Conservation (phyloP, 2,113 vertebrate species). For the Thalassarche chlororhynchos region DNA sequence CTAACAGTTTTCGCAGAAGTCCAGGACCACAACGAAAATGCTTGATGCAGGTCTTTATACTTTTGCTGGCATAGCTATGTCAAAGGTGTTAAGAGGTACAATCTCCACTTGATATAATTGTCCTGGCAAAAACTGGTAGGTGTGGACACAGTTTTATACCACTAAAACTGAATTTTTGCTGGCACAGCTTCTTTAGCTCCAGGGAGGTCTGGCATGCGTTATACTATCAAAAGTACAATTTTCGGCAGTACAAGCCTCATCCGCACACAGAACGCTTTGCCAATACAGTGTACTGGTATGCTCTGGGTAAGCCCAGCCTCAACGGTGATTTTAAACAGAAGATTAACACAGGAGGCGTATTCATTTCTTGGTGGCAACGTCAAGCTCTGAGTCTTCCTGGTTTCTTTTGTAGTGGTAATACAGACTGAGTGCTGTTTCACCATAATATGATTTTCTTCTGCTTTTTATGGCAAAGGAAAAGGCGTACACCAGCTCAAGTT, state of each 20-base stretch:
- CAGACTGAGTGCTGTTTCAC: neutral
- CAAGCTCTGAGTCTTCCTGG: neutral
- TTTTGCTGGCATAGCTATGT: neutral
- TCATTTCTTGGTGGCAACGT: neutral
- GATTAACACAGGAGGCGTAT: neutral
- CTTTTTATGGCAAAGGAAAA: neutral
- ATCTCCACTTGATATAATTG: neutral
- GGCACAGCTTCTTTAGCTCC: slow-evolving; percentile 25
- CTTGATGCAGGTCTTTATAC: neutral
- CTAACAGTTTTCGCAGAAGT: neutral
- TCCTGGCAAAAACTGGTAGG: slow-evolving; percentile 34
- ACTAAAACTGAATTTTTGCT: slow-evolving; percentile 39
- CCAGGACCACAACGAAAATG: neutral
- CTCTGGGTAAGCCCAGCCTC: neutral
- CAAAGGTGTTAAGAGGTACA: neutral
- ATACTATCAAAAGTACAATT: neutral
- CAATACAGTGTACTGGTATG: neutral
- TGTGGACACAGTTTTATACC: neutral
- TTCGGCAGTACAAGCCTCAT: neutral
- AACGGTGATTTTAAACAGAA: neutral
- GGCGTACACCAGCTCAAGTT: neutral
- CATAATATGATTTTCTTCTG: neutral
- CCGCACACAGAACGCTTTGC: neutral
- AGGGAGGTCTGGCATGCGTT: slow-evolving; percentile 52
- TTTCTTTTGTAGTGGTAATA: neutral